Percentiles rank a stretch among this genome's conserved stretches.
phyloP scores from a whole-genome alignment of 2,888 invertebrate species.

The Mythimna vitellina region DNA sequence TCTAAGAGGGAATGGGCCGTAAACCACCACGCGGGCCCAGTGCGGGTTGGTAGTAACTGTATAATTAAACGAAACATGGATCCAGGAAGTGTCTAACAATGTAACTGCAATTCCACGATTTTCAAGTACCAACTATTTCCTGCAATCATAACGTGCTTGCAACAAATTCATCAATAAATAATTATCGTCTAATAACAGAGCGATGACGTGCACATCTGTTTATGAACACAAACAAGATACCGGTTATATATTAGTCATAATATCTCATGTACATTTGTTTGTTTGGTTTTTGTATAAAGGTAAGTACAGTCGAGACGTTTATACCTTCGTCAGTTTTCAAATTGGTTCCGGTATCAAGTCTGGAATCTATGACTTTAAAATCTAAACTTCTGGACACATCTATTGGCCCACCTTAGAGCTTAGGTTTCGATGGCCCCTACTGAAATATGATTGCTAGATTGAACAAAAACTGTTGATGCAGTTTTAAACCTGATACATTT shows the following conservation, averaged over 20 bases:
- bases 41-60: too few relatives aligned
- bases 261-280: conserved; percentile 22
- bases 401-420: too few relatives aligned
- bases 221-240: conserved; percentile 42
- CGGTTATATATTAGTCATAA: conserved; percentile 56
- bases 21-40: too few relatives aligned
- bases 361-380: not conserved
- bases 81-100: not conserved
- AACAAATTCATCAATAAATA: conserved; percentile 23
- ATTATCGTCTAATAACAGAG: conserved; percentile 25
- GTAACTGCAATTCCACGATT: not conserved
- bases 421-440: too few relatives aligned
- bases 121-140: not conserved
- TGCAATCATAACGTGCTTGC: not conserved
- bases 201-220: conserved; percentile 42
- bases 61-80: not conserved
- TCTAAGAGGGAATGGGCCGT: too few relatives aligned
- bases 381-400: too few relatives aligned
- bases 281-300: not conserved
- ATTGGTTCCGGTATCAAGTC: not conserved
- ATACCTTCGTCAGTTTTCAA: not conserved
- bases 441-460: too few relatives aligned
- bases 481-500: too few relatives aligned
- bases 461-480: too few relatives aligned
- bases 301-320: not conserved